Evolutionary conservation across 2,888 invertebrate species (phyloP).

Genomic region (Ditula angustiorana): DNA sequence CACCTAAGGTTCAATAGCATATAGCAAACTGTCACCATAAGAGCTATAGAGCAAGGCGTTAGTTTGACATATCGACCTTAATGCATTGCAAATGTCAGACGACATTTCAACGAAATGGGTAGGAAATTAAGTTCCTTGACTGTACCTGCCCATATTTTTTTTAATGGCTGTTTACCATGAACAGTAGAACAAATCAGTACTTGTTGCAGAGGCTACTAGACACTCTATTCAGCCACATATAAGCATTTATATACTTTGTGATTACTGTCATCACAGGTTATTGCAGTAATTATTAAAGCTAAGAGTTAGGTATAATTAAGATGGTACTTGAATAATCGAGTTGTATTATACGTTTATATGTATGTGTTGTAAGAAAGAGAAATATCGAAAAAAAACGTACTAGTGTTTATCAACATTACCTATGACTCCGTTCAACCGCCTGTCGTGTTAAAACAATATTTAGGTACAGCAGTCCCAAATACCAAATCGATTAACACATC

Average conservation of each 20-base stretch:
- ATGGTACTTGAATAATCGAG: neutral
- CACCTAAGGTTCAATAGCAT: too few species aligned
- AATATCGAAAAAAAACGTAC: neutral
- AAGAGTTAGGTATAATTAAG: neutral
- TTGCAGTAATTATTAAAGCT: conserved; percentile 20
- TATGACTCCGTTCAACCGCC: conserved; percentile 20
- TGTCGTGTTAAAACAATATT: conserved; percentile 19
- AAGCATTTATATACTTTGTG: neutral
- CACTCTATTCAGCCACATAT: conserved; percentile 8
- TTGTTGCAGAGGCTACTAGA: neutral
- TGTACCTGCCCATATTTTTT: neutral
- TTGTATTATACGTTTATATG: neutral
- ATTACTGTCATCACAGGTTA: conserved; percentile 2
- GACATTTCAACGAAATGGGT: too few species aligned
- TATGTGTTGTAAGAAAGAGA: too few species aligned
- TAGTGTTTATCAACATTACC: conserved; percentile 16
- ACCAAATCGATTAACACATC: conserved; percentile 36
- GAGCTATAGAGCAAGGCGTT: too few species aligned
- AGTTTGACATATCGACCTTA: too few species aligned
- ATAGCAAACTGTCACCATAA: too few species aligned
- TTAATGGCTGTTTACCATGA: neutral
- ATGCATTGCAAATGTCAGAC: too few species aligned
- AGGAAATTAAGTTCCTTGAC: too few species aligned
- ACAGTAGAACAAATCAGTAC: conserved; percentile 6
- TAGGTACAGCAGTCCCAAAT: neutral